Evolutionary conservation across 2,888 invertebrate genomes (phyloP).

Genomic region (Mermis nigrescens): DNA sequence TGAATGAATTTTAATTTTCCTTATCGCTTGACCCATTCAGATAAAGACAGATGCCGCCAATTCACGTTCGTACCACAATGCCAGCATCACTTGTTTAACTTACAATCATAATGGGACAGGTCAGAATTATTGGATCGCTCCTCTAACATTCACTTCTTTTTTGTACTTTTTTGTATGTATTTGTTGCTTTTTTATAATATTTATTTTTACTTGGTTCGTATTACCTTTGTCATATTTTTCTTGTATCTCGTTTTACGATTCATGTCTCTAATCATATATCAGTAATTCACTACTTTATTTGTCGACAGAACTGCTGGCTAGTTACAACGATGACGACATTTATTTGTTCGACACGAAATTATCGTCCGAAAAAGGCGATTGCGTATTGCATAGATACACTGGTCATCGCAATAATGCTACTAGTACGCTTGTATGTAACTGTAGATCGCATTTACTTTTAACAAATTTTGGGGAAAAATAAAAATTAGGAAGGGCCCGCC

Average conservation of each 20-base stretch:
- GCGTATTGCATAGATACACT: conserved; percentile 39
- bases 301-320: conserved; percentile 74
- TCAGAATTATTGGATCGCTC: too few species aligned
- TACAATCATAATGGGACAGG: conserved; percentile 68
- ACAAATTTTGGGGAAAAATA: too few species aligned
- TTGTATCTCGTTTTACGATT: not conserved
- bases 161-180: too few species aligned
- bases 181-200: too few species aligned
- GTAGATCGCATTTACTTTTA: too few species aligned
- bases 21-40: too few species aligned
- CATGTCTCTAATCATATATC: too few species aligned
- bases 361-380: conserved; percentile 40
- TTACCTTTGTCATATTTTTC: not conserved
- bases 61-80: conserved; percentile 27
- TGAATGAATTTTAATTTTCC: too few species aligned
- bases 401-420: conserved; percentile 46
- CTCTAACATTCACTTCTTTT: too few species aligned
- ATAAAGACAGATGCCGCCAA: conserved; percentile 21
- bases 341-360: conserved; percentile 56
- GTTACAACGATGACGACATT: conserved; percentile 78
- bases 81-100: conserved; percentile 65
- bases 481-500: not conserved
- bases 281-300: too few species aligned
- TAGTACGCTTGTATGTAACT: conserved; percentile 30
- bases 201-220: too few species aligned